phyloP scores from a whole-genome alignment of 2,888 invertebrate species.

The Cataglyphis altisquamis region DNA sequence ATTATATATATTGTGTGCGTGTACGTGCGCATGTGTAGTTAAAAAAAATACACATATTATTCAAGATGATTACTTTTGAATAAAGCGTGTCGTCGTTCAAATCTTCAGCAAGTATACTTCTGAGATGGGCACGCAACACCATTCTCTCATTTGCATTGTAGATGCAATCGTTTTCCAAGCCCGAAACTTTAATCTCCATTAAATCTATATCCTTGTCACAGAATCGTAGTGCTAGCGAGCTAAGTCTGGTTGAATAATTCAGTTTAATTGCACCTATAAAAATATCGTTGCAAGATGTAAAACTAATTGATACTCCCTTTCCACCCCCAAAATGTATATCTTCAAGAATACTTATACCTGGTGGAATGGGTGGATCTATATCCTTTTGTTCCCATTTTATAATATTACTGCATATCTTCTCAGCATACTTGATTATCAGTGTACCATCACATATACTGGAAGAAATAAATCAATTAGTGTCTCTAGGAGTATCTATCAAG shows the following conservation, averaged over 20 bases:
- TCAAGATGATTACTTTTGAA: conserved; percentile 88
- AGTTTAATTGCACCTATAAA: conserved; percentile 87
- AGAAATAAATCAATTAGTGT: conserved; percentile 54
- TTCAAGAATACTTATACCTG: conserved; percentile 86
- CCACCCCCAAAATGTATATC: not conserved
- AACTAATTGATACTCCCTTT: not conserved
- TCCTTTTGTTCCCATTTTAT: conserved; percentile 78
- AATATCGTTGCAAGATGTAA: conserved; percentile 10
- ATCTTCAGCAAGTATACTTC: conserved; percentile 91
- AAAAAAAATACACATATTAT: not conserved
- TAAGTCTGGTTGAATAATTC: conserved; percentile 88
- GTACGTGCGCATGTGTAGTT: not conserved
- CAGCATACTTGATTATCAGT: conserved; percentile 72
- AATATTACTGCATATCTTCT: conserved; percentile 70
- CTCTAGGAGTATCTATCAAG: not conserved
- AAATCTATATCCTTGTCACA: conserved; percentile 91
- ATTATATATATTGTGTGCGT: not conserved
- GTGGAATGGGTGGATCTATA: conserved; percentile 91
- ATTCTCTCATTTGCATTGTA: conserved; percentile 93
- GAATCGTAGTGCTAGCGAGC: conserved; percentile 89
- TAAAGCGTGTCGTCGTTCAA: conserved; percentile 92
- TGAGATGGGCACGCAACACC: conserved; percentile 90
- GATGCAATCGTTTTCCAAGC: conserved; percentile 92
- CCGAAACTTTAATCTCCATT: conserved; percentile 89
- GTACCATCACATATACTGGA: conserved; percentile 76